Evolutionary conservation across 2,888 invertebrate genomes (phyloP), one percentile per base, ranked within the genome.

Genomic region (Diachrysia chrysitis): DNA sequence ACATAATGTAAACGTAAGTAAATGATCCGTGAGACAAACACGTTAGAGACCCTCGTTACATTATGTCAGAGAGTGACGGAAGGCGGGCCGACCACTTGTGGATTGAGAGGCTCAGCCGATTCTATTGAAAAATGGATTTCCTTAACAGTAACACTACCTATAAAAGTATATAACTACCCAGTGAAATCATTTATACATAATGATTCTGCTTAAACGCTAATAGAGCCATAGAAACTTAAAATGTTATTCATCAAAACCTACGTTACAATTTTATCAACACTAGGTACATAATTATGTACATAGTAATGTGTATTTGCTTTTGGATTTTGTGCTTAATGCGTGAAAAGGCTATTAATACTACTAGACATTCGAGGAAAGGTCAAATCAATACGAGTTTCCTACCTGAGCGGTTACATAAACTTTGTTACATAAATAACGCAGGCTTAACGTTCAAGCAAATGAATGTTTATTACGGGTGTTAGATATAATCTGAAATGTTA

Each of bases 11-110:
- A 53, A 55, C 63, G 23, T 57, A 60, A 63, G 68, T 32, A 69
- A n/a, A 55, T 55, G 54, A 76, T 61, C 66, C 58, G 63, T 51
- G 55, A 78, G 75, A 73, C 69, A 73, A 25, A 63, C 51, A 57
- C 73, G 66, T 69, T 66, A 70, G 63, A 71, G 68, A 68, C 78
- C 74, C 78, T 78, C 73, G 81, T 82, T 77, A 84, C 71, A 83
- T 76, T 72, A 81, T 70, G 74, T 79, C 63, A 75, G 77, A 83
- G 81, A 85, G 81, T 85, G 86, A 86, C 82, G 82, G 85, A 89
- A 89, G 86, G 87, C 88, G 89, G 89, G 88, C 80, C 93, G 90
- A 95, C 95, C 94, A 95, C 95, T 95, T 95, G 95, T 95, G 94
- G 95, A 92, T 91, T 87, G 84, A 83, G 79, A 83, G 79, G 81